phyloP scores from a whole-genome alignment of 2,797 vertebrate genomes.

The Lacerta agilis region DNA sequence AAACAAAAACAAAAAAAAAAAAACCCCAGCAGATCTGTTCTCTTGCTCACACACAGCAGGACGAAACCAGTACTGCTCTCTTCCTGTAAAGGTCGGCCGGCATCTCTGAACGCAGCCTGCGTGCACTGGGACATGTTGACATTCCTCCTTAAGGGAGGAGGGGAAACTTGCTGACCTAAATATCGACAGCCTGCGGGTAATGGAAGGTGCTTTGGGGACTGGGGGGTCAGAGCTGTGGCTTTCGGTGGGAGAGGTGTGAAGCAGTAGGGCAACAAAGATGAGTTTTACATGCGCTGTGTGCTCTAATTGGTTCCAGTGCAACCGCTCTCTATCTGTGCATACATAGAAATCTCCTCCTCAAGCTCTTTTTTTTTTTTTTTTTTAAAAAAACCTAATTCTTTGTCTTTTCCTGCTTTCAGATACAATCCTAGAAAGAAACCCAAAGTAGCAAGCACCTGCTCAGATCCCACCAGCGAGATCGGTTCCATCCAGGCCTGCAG shows the following conservation, averaged over 20 bases:
- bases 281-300: background rate
- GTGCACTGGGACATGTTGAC: background rate
- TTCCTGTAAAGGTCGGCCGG: slow-evolving; percentile 11
- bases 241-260: background rate
- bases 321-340: background rate
- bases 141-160: slow-evolving; percentile 17
- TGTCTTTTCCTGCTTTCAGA: background rate
- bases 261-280: background rate
- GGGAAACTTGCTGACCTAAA: slow-evolving; percentile 21
- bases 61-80: background rate
- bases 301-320: background rate
- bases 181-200: background rate
- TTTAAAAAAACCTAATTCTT: background rate
- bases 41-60: slow-evolving; percentile 1
- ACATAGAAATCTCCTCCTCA: background rate
- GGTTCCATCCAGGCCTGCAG: background rate
- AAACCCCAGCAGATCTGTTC: background rate
- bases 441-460: background rate
- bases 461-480: background rate
- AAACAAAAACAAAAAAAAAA: background rate
- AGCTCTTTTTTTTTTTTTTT: no score
- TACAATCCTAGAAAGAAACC: background rate
- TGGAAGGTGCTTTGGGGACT: background rate
- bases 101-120: background rate
- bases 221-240: background rate